A percentile compares a stretch with the other conserved stretches of the same genome.
Conservation (phyloP, 2,797 vertebrate genomes). For the Bradypodion pumilum region DNA sequence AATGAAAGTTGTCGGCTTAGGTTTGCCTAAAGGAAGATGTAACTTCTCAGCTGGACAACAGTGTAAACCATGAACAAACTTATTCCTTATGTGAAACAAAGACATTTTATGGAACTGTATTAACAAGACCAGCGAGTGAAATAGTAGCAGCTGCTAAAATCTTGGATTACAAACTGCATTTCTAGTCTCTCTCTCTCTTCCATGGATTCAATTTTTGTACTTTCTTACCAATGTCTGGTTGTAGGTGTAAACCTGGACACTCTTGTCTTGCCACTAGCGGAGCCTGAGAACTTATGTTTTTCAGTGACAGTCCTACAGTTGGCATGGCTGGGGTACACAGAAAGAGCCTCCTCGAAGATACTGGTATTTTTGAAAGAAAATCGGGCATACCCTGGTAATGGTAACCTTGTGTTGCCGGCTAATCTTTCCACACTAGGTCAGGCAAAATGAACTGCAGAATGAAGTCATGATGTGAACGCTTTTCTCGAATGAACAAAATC, state of each 20-base stretch:
- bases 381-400: no score
- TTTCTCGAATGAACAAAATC: no score
- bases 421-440: no score
- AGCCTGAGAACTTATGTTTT: no score
- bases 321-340: no score
- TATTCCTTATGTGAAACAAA: slow-evolving; percentile 11
- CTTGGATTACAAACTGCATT: background rate
- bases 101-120: background rate
- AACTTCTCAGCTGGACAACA: slow-evolving; percentile 21
- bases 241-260: background rate
- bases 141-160: background rate
- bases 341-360: no score
- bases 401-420: no score
- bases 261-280: background rate
- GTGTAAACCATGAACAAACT: fast-evolving
- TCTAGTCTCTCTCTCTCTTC: background rate
- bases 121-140: background rate
- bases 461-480: no score
- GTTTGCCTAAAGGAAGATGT: slow-evolving; percentile 2
- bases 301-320: background rate
- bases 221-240: background rate
- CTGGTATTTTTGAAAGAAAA: no score
- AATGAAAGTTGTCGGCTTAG: slow-evolving; percentile 6
- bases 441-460: no score
- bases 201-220: background rate